Evolutionary conservation across 2,888 invertebrate genomes (phyloP).

Genomic region (Calephelis perditalis): DNA sequence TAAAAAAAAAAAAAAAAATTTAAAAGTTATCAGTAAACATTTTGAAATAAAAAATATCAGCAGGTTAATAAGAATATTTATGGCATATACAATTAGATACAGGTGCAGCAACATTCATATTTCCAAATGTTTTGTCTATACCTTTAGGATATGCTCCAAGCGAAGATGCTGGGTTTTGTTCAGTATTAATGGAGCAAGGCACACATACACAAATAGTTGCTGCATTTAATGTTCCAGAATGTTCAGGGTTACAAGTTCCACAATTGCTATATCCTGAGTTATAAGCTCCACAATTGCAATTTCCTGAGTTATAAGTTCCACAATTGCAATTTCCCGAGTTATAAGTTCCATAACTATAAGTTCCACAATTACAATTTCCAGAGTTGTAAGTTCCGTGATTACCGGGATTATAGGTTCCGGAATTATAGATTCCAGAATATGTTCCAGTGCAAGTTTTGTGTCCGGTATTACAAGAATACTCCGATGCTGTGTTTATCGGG

Average conservation of each 20-base stretch:
- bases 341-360: constrained; percentile 11
- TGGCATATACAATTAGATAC: constrained; percentile 14
- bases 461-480: constrained; percentile 23
- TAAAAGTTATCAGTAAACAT: too few relatives aligned
- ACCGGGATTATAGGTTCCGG: constrained; percentile 1
- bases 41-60: too few relatives aligned
- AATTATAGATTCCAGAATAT: not conserved
- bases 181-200: not conserved
- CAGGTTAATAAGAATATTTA: constrained; percentile 5
- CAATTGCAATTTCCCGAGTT: not conserved
- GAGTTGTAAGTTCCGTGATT: not conserved
- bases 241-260: constrained; percentile 3
- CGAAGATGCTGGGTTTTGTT: not conserved
- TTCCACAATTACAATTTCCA: not conserved
- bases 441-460: constrained; percentile 1
- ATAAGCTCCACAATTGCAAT: constrained; percentile 1
- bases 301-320: constrained; percentile 3
- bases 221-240: not conserved
- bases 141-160: constrained; percentile 6
- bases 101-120: constrained; percentile 6
- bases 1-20: too few relatives aligned
- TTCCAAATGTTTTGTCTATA: constrained; percentile 14
- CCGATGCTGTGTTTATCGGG: constrained; percentile 33
- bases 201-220: constrained; percentile 3
- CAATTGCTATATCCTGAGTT: not conserved